These are phyloP conservation scores for Rhizomys pruinosus DNA, from an alignment of 2,113 vertebrate genomes.

Conservation along the genomic window DNA sequence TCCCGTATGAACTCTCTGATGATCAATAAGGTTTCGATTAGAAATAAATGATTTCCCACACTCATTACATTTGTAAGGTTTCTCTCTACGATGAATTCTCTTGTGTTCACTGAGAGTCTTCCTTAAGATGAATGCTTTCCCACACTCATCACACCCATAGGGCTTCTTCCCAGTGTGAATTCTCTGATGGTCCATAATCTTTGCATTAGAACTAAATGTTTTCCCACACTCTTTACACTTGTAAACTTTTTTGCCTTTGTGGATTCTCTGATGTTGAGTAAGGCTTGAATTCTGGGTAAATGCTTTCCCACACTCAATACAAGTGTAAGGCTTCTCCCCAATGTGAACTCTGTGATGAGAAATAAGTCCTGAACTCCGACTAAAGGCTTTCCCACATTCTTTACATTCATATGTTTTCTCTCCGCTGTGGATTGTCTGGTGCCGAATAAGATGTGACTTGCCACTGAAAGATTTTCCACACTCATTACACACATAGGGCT, in stretches of 20 bases:
- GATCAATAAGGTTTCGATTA: conserved; percentile 78
- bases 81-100: conserved; percentile 82
- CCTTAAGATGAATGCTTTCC: conserved; percentile 79
- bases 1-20: conserved; percentile 80
- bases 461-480: conserved; percentile 79
- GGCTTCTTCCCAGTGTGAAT: conserved; percentile 81
- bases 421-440: conserved; percentile 78
- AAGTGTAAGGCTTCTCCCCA: conserved; percentile 83
- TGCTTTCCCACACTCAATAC: conserved; percentile 80
- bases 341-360: conserved; percentile 83
- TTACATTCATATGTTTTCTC: conserved; percentile 76
- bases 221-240: conserved; percentile 81
- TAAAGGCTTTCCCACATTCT: conserved; percentile 83
- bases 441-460: conserved; percentile 79
- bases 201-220: conserved; percentile 73
- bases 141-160: conserved; percentile 78
- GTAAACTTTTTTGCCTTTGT: conserved; percentile 78
- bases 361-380: conserved; percentile 79
- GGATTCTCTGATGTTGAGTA: conserved; percentile 82
- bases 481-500: conserved; percentile 67
- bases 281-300: conserved; percentile 82
- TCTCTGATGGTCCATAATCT: conserved; percentile 81
- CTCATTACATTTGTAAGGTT: conserved; percentile 78
- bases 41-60: conserved; percentile 83
- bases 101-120: conserved; percentile 78